phyloP scores from a whole-genome alignment of 1,140 invertebrate species.

The Scylla paramamosain region DNA sequence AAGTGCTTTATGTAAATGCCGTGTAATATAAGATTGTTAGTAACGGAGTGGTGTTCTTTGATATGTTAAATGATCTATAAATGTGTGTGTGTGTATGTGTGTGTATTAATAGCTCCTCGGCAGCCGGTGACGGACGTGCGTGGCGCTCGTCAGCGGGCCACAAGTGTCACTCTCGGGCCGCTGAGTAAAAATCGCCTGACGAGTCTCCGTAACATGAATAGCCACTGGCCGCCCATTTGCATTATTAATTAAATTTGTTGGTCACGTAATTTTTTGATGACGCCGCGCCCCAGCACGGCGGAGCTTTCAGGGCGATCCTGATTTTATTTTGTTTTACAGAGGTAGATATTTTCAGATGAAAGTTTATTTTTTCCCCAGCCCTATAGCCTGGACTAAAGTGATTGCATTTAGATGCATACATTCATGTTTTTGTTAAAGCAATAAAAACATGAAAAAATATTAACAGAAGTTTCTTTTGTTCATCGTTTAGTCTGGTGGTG shows the following conservation, averaged over 20 bases:
- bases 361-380: slow-evolving; percentile 18
- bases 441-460: not conserved
- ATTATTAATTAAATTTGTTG: slow-evolving; percentile 17
- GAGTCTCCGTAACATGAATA: slow-evolving; percentile 7
- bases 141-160: not conserved
- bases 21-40: too few species aligned
- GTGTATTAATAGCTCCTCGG: not conserved
- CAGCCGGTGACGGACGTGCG: not conserved
- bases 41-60: too few species aligned
- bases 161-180: not conserved
- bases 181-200: slow-evolving; percentile 11
- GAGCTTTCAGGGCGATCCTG: slow-evolving; percentile 1
- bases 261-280: slow-evolving; percentile 23
- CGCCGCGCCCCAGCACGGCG: not conserved
- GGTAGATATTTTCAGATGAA: slow-evolving; percentile 1
- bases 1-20: too few species aligned
- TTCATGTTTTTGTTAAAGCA: slow-evolving; percentile 47
- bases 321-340: slow-evolving; percentile 34
- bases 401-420: slow-evolving; percentile 55
- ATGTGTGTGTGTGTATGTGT: slow-evolving; percentile 35
- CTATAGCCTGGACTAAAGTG: not conserved
- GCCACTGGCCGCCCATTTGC: not conserved
- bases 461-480: not conserved
- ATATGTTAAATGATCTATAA: not conserved
- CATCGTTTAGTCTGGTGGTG: not conserved